Base-by-base conservation (phyloP, 2,888 invertebrate genomes). In the Mellilla xanthometata region DNA sequence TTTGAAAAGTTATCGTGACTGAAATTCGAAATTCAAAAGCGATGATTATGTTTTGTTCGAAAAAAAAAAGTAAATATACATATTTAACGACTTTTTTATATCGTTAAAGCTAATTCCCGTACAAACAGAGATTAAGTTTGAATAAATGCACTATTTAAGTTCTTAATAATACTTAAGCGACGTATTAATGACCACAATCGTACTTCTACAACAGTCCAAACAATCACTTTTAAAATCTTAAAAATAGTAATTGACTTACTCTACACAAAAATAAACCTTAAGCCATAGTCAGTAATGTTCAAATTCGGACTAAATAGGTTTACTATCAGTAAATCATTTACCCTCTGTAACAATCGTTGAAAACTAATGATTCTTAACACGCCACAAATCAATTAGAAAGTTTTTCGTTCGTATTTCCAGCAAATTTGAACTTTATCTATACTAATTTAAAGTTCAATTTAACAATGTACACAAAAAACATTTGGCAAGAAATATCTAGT, bases 331-430 rank as follows among this genome's bases (percentile, higher is more conserved):
- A 41, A 54, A 54, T 48, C 42, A 56, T 49, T 46, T 35, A 43
- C 35, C 36, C 23, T 5, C 33, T 28, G 34, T 51, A 43, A 50
- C 48, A 54, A 50, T 46, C 31, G 52, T 50, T 35, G 62, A 61
- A 62, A 58, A 62, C 63, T 68, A 76, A 75, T 73, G 74, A 68
- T 65, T 55, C 60, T 46, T 45, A 59, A 65, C 76, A 76, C 74
- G 76, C 72, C 51, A 76, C 68, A 59, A 68, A 72, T 72, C 76
- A 75, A 76, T 76, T 76, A 69, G 61, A 71, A 57, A 49, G 11
- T 24, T 29, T 29, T 33, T 8, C 12, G 24, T 24, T n/a, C n/a
- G n/a, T 7, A 7, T 2, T 2, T 27, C 12, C 11, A 28, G n/a
- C 13, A 41, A 41, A 28, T 1, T 8, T 3, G n/a, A 41, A 24